phyloP scores from a whole-genome alignment of 2,888 invertebrate genomes.

The Lithosia quadra region DNA sequence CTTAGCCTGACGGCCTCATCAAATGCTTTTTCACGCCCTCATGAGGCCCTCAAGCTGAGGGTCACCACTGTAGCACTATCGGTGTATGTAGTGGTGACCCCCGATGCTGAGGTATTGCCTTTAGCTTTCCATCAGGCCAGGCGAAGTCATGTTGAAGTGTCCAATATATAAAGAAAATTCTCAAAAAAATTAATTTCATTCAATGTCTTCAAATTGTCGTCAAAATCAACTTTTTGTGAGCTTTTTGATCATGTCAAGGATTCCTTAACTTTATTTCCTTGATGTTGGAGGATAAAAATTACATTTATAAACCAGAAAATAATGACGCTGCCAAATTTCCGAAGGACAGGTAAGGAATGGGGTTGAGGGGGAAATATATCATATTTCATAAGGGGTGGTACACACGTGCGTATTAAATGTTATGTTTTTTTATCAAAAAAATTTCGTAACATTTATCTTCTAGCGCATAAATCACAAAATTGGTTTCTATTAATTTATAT shows the following conservation, averaged over 20 bases:
- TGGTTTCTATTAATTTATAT: neutral
- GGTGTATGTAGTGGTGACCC: no score
- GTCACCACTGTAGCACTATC: no score
- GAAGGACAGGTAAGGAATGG: neutral
- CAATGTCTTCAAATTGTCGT: neutral
- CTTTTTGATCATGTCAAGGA: neutral
- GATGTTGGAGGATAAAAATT: neutral
- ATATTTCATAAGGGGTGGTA: neutral
- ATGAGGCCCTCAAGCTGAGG: no score
- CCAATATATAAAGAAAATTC: no score
- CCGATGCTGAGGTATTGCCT: no score
- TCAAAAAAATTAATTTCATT: no score
- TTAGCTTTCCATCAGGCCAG: no score
- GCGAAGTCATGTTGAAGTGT: no score
- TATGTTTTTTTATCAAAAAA: neutral
- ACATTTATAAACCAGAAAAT: conserved; percentile 1
- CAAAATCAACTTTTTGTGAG: neutral
- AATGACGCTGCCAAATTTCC: neutral
- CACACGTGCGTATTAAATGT: neutral
- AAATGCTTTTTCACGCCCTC: no score
- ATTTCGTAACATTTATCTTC: neutral
- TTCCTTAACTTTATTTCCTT: neutral
- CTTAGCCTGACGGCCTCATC: no score
- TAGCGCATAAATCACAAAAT: neutral
- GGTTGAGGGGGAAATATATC: neutral